These are phyloP conservation scores for Plebejus melissa DNA, from an alignment of 2,888 invertebrate genomes.

Conservation along the genomic window DNA sequence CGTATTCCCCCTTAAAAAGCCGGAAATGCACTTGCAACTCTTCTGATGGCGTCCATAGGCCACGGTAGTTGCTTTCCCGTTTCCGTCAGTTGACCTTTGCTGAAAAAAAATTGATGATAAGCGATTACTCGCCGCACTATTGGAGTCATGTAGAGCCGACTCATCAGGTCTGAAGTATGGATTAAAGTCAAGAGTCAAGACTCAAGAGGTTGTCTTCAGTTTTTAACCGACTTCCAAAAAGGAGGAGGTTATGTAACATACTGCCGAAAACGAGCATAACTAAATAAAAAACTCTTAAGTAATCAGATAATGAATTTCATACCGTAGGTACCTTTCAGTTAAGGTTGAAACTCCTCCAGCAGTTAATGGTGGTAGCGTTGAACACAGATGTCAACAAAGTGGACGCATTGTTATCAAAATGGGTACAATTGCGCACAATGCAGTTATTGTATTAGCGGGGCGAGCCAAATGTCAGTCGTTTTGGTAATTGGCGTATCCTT, in stretches of 20 bases:
- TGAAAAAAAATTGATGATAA: too few species aligned
- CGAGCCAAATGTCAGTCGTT: slow-evolving; percentile 71
- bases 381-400: slow-evolving; percentile 68
- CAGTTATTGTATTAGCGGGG: slow-evolving; percentile 65
- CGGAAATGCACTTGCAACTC: too few species aligned
- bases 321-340: background rate
- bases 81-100: too few species aligned
- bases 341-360: background rate
- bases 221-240: too few species aligned
- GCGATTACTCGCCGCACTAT: too few species aligned
- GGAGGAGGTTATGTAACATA: background rate
- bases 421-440: slow-evolving; percentile 71
- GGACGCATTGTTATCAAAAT: slow-evolving; percentile 71
- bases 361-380: slow-evolving; percentile 29
- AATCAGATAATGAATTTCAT: background rate
- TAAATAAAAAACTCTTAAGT: background rate
- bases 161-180: too few species aligned
- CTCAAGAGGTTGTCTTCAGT: background rate
- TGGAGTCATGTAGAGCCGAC: too few species aligned
- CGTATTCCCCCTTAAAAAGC: too few species aligned
- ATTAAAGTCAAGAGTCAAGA: too few species aligned
- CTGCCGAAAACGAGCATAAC: background rate
- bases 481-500: slow-evolving; percentile 62
- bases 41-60: too few species aligned
- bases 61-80: too few species aligned